Evolutionary conservation across 2,888 invertebrate genomes (phyloP).

Genomic region (Heliconius sara): DNA sequence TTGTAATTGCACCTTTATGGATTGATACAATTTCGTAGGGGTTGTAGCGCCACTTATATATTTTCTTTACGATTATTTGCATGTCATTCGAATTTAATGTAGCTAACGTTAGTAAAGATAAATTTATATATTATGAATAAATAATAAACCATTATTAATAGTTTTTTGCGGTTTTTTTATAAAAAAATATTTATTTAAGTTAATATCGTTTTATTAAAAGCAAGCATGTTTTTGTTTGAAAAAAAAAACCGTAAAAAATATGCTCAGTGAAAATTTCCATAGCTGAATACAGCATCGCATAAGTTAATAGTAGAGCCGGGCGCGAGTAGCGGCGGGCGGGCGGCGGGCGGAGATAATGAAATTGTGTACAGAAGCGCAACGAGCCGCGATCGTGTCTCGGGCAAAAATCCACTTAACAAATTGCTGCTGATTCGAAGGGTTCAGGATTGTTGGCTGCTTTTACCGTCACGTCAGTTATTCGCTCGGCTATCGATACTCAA

Average conservation of each 20-base stretch:
- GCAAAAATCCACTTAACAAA: slow-evolving; percentile 85
- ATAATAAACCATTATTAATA: too few species aligned
- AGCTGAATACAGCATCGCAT: slow-evolving; percentile 73
- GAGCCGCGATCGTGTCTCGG: slow-evolving; percentile 83
- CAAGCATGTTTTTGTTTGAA: slow-evolving; percentile 40
- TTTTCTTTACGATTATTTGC: slow-evolving; percentile 29
- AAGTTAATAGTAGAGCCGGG: slow-evolving; percentile 77
- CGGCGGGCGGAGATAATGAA: slow-evolving; percentile 82
- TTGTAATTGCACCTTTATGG: slow-evolving; percentile 47
- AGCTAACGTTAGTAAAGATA: background rate
- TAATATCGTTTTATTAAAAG: slow-evolving; percentile 25
- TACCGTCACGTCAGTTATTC: slow-evolving; percentile 79
- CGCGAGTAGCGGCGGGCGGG: slow-evolving; percentile 71
- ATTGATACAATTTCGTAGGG: slow-evolving; percentile 42
- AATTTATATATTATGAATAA: background rate
- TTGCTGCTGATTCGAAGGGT: slow-evolving; percentile 84
- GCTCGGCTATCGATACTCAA: slow-evolving; percentile 76
- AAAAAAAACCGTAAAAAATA: slow-evolving; percentile 31
- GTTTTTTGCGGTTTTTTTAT: background rate
- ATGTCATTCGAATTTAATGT: slow-evolving; percentile 12
- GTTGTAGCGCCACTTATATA: slow-evolving; percentile 39
- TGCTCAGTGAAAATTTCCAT: slow-evolving; percentile 63
- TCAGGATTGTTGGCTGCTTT: slow-evolving; percentile 82
- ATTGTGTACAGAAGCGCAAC: slow-evolving; percentile 84
- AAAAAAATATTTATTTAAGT: background rate